phyloP scores from a whole-genome alignment of 2,113 vertebrate genomes.

The Gobio gobio region DNA sequence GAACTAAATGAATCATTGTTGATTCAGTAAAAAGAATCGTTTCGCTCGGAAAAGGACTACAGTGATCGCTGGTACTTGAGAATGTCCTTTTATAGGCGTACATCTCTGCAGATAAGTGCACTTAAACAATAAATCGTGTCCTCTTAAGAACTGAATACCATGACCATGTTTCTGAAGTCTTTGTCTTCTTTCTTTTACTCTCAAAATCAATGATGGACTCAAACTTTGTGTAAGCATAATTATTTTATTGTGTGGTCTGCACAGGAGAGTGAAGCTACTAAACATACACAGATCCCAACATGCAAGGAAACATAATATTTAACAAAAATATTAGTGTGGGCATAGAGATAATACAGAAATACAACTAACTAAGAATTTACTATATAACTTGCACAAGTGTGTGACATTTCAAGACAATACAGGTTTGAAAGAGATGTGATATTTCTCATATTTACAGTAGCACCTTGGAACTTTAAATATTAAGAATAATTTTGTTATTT shows the following conservation, averaged over 20 bases:
- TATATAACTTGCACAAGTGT: background rate
- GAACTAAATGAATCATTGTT: too few relatives aligned
- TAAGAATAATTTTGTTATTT: background rate
- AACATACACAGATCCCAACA: slow-evolving; percentile 5
- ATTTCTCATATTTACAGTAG: slow-evolving; percentile 33
- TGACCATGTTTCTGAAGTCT: background rate
- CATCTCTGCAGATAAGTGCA: background rate
- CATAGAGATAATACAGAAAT: background rate
- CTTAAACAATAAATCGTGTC: background rate
- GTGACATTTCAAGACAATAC: background rate
- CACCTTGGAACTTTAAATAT: slow-evolving; percentile 1
- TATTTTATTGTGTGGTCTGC: background rate
- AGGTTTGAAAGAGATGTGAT: slow-evolving; percentile 12
- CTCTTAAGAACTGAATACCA: background rate
- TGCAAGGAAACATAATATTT: background rate
- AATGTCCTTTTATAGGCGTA: too few relatives aligned
- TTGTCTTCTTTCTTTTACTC: background rate
- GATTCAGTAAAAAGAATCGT: too few relatives aligned
- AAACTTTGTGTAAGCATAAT: background rate
- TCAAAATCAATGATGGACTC: background rate
- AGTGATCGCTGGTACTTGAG: too few relatives aligned
- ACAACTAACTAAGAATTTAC: background rate
- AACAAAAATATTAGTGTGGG: too few relatives aligned
- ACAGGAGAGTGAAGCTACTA: background rate
- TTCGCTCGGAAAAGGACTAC: too few relatives aligned